Base-by-base conservation (phyloP, 2,888 invertebrate species). In the Cryptocephalus moraei region DNA sequence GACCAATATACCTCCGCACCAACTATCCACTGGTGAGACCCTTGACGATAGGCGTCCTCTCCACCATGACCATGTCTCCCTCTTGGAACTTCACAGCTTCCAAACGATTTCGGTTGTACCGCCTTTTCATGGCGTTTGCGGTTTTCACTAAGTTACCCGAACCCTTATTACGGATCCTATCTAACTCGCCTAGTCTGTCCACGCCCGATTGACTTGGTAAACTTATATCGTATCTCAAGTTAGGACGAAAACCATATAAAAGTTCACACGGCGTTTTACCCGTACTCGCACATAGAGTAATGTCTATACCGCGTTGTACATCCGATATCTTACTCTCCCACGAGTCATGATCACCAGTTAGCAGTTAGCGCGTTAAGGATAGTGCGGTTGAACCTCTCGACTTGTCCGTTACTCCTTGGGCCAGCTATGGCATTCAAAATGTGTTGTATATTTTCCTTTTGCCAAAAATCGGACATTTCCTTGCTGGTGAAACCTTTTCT, bases 11-110 rank as follows among this genome's bases (percentile, higher is more conserved):
- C 39, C 45, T 51, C 14, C 38, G 49, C 12, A 51, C 51, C 43
- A 51, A 40, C 36, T 51, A 50, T n/a, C 51, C 51, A 33, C 51
- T 51, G 6, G 32, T 51, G 10, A 51, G 33, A 1, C 49, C 51
- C 32, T 43, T 49, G 13, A 51, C 42, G n/a, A 50, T 22, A 32
- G 36, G 49, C 9, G 49, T 48, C 33, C 47, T 50, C 33, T 47
- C 47, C 8, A 45, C 45, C 45, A 45, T 8, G 11, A 45, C 13
- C 39, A 41, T 45, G n/a, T 45, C 45, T 13, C 44, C 39, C 32
- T 38, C 31, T n/a, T 14, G 38, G 14, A 44, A 38, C 39, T 34
- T 36, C 32, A 34, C 12, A 14, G 44, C 38, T 2, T 33, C 2
- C 36, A 44, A 31, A 8, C 32, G 36, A 31, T 44, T 45, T 41